Conservation (phyloP, 2,113 vertebrate species). For the Stictonetta naevosa region DNA sequence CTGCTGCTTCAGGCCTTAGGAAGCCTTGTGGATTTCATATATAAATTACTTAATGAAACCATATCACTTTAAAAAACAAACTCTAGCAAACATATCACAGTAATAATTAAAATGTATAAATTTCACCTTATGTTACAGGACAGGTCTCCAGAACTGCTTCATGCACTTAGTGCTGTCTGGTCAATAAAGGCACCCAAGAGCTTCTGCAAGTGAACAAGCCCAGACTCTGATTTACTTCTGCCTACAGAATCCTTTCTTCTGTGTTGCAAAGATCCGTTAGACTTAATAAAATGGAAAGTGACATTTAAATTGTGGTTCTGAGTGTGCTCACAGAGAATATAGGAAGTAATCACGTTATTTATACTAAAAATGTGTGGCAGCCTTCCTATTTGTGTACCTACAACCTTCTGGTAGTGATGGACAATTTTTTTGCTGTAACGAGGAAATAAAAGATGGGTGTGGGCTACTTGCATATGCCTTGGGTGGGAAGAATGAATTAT, state of each 20-base stretch:
- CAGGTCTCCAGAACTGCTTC: neutral
- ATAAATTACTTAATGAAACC: constrained; percentile 37
- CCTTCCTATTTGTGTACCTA: neutral
- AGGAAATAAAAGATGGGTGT: neutral
- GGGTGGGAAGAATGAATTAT: neutral
- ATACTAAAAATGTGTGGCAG: neutral
- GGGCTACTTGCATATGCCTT: neutral
- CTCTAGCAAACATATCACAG: neutral
- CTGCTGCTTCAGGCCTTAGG: constrained; percentile 22
- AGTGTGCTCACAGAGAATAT: neutral
- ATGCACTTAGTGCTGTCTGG: neutral
- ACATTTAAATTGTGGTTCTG: neutral
- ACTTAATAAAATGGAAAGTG: neutral
- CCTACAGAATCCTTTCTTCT: neutral
- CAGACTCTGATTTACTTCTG: neutral
- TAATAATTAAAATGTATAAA: neutral
- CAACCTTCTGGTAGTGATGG: neutral
- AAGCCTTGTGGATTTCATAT: constrained; percentile 32
- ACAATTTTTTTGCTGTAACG: neutral
- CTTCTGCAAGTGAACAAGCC: neutral
- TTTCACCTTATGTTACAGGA: neutral
- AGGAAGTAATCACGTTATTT: neutral
- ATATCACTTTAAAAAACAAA: constrained; percentile 25
- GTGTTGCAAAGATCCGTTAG: neutral
- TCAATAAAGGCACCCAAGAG: neutral